A percentile compares a stretch with the other conserved stretches of the same genome.
These are phyloP conservation scores for Lottia gigantea DNA, from an alignment of 2,888 invertebrate species.

Conservation along the genomic window DNA sequence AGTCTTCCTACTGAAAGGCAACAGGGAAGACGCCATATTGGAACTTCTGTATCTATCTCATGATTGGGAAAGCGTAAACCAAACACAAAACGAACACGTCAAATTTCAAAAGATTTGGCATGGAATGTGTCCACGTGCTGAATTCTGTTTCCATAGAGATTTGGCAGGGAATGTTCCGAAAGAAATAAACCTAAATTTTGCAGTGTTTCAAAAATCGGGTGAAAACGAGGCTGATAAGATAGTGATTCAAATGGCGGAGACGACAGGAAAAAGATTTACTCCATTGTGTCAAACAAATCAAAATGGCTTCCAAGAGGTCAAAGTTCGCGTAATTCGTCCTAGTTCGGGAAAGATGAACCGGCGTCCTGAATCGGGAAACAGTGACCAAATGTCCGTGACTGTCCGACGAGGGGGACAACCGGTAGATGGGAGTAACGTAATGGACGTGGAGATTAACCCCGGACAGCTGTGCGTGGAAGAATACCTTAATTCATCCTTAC, in stretches of 20 bases:
- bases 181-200: slow-evolving; percentile 42
- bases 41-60: slow-evolving; percentile 38
- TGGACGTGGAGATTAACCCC: neutral
- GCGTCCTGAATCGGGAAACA: neutral
- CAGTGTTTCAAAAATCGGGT: slow-evolving; percentile 35
- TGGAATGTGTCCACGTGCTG: slow-evolving; percentile 44
- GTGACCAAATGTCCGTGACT: neutral
- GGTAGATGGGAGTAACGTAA: no score
- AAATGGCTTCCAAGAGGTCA: neutral
- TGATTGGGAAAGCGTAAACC: slow-evolving; percentile 41
- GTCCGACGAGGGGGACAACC: neutral
- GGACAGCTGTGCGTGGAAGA: neutral
- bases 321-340: neutral
- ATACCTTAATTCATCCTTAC: neutral
- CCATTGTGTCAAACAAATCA: neutral
- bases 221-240: slow-evolving; percentile 41
- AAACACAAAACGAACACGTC: slow-evolving; percentile 27
- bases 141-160: slow-evolving; percentile 38
- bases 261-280: neutral
- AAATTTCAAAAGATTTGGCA: slow-evolving; percentile 48
- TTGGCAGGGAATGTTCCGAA: slow-evolving; percentile 12
- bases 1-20: slow-evolving; percentile 42
- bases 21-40: slow-evolving; percentile 27
- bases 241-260: slow-evolving; percentile 39
- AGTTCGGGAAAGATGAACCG: neutral